phyloP scores from a whole-genome alignment of 2,888 invertebrate species.

The Standfussiana lucernea region DNA sequence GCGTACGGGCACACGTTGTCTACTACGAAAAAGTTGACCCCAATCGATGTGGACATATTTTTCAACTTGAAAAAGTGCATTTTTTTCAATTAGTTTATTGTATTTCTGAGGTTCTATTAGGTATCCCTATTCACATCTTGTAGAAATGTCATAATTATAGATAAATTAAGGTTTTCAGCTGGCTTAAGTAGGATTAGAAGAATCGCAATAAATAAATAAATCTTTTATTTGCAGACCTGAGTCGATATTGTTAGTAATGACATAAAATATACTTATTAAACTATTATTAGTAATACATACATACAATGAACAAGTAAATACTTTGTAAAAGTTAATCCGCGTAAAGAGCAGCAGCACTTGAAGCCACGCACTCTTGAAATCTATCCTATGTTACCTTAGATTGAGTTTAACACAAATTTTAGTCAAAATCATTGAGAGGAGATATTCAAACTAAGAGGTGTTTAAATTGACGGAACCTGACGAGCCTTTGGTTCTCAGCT shows the following conservation, averaged over 20 bases:
- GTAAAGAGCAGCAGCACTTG: neutral
- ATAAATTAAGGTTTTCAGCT: neutral
- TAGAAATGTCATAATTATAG: slow-evolving; percentile 3
- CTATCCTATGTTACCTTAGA: neutral
- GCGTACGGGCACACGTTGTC: no score
- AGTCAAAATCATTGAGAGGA: neutral
- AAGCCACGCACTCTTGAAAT: neutral
- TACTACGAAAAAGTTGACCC: neutral
- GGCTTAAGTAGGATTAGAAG: neutral
- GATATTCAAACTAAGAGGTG: neutral
- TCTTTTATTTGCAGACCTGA: no score
- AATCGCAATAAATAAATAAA: no score
- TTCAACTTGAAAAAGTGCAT: neutral
- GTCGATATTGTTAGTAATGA: no score
- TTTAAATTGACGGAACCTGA: neutral
- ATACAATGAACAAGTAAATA: no score
- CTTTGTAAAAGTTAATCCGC: neutral
- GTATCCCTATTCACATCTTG: neutral
- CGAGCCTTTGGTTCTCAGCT: neutral
- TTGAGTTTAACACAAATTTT: neutral
- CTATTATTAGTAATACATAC: no score
- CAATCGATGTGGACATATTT: neutral
- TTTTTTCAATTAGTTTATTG: neutral
- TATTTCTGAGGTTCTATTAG: neutral
- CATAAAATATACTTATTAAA: no score